phyloP scores from a whole-genome alignment of 1,140 invertebrate genomes.

The Rhagoletis pomonella region DNA sequence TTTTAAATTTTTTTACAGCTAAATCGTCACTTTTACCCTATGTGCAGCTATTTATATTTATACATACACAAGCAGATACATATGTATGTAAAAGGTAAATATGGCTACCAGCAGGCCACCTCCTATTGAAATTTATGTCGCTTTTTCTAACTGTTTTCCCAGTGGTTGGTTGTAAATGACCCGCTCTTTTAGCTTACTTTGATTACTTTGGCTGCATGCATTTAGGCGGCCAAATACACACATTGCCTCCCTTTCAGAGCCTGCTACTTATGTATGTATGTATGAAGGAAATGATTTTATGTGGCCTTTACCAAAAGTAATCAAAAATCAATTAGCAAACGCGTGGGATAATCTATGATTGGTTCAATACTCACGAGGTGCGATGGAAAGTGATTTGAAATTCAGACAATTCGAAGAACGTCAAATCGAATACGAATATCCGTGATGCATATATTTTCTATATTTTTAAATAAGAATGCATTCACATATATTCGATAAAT shows the following conservation, averaged over 20 bases:
- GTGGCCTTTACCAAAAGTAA: background rate
- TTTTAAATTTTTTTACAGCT: too few species aligned
- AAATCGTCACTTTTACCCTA: too few species aligned
- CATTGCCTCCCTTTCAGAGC: background rate
- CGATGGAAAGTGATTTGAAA: too few species aligned
- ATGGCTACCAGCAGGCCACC: background rate
- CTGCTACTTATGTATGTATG: background rate
- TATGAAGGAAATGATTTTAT: too few species aligned
- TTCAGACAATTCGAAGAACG: too few species aligned
- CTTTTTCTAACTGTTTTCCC: background rate
- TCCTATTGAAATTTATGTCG: background rate
- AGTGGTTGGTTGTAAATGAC: background rate
- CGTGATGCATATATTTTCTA: too few species aligned
- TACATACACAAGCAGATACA: background rate
- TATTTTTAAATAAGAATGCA: too few species aligned
- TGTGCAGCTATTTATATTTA: too few species aligned
- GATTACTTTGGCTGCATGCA: background rate
- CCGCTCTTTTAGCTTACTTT: constrained; percentile 15
- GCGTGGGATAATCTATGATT: background rate
- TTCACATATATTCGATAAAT: too few species aligned
- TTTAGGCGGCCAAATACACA: background rate
- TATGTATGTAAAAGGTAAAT: background rate
- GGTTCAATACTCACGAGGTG: too few species aligned
- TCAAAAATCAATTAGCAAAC: constrained; percentile 46
- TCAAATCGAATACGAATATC: too few species aligned